Base-by-base conservation (phyloP, 2,888 invertebrate species). In the Rhagonycha lutea region DNA sequence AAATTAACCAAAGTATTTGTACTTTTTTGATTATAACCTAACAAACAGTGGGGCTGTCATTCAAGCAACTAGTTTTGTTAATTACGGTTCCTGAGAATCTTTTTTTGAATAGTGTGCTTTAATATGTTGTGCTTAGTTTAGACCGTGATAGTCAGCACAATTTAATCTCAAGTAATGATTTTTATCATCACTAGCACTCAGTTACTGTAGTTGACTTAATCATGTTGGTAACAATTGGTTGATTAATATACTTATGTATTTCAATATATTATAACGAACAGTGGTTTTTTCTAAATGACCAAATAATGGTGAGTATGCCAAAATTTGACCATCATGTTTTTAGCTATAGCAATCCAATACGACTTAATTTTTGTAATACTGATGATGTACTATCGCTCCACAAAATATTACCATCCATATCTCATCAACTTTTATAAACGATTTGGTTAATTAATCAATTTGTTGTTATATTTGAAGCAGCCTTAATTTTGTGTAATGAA, bases 401-500 rank as follows among this genome's bases (percentile, higher is more conserved):
- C 11, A 11, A 29, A 9, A 29, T 29, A 11, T 4, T 29, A 29
- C 11, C 11, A 29, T 29, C 11, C 10, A 3, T 11, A 32, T 32
- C 12, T 32, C 4, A 32, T 32, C 11, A 32, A 32, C 4, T 32
- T 29, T 12, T 32, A 32, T 12, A 63, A 9, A 63, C 23, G 4
- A 12, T 24, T 23, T 12, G 7, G 11, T 63, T 24, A 63, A 23
- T 63, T 24, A 14, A 63, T 18, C 63, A 63, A 61, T 61, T 61
- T 32, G 32, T 32, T 32, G 32, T 70, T 14, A 60, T 67, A 29
- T 61, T 69, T 70, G 68, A 70, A 69, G 68, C 73, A 76, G 70
- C 73, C 73, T 29, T 70, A 73, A 76, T 73, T 75, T 72, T 68
- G 70, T 14, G 68, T 69, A 68, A 28, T 61, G 68, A 62, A 62